A percentile compares a stretch with the other conserved stretches of the same genome.
Conservation (phyloP, 2,888 invertebrate species). For the Ferdinandea cuprea region DNA sequence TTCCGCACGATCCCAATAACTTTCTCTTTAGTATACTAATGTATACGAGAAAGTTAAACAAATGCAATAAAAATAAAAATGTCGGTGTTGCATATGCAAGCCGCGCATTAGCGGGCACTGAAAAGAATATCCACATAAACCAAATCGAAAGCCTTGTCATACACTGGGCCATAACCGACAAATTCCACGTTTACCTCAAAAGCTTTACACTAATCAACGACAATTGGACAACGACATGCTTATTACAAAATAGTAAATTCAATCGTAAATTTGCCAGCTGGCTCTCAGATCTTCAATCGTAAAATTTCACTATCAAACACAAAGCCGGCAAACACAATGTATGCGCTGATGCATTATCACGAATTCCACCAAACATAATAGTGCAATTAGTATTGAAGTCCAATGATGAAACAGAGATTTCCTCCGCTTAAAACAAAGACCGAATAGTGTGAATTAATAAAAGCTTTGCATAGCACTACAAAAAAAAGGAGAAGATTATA, state of each 20-base stretch:
- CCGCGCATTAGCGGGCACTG: conserved; percentile 10
- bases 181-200: conserved; percentile 37
- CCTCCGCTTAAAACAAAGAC: conserved; percentile 4
- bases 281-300: conserved; percentile 29
- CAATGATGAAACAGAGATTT: conserved; percentile 17
- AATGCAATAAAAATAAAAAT: too few relatives aligned
- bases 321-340: conserved; percentile 30
- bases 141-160: too few relatives aligned
- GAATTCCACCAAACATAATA: conserved; percentile 15
- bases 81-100: conserved; percentile 10
- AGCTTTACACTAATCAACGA: conserved; percentile 21
- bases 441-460: conserved; percentile 2
- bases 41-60: too few relatives aligned
- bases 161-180: too few relatives aligned
- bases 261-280: conserved; percentile 34
- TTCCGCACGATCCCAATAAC: too few relatives aligned
- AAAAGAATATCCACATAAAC: conserved; percentile 11
- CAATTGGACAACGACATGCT: conserved; percentile 38
- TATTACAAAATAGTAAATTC: conserved; percentile 32
- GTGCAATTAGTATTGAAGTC: conserved; percentile 17
- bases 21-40: too few relatives aligned
- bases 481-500: conserved; percentile 12
- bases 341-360: conserved; percentile 13
- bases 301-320: conserved; percentile 32
- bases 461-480: conserved; percentile 2